Base-by-base conservation (phyloP, 2,888 invertebrate species). In the Lysandra bellargus region DNA sequence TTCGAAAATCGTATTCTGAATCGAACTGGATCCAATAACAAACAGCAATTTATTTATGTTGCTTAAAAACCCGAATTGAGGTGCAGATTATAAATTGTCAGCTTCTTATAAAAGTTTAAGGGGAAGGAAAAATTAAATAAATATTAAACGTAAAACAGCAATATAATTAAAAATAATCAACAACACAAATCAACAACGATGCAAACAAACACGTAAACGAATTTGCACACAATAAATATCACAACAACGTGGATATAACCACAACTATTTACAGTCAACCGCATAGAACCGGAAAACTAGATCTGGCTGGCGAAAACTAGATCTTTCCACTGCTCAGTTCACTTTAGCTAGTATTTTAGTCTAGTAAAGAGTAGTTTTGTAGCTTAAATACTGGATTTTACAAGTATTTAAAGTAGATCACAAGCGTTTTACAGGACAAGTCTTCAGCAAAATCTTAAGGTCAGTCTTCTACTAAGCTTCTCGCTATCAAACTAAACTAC, bases 211-310 rank as follows among this genome's bases (percentile, higher is more conserved):
- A 86, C 85, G 86, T 84, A 84, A 76, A 57, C 33, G 49, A 57
- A 76, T 85, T 80, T 83, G 85, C 91, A 93, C 91, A 91, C 92
- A 93, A 94, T 94, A 94, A 94, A 94, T 94, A 94, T 94, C 94
- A 94, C 94, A 94, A 91, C 81, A 33, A 84, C 86, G 87, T 86
- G 89, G 90, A 87, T 89, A 89, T 88, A 89, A 89, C 90, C 88
- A 90, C 88, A 82, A 84, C 44, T 91, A 92, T 92, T 89, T 93
- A 92, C 92, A 91, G 61, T 30, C 79, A 79, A 57, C 79, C 74
- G 40, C 33, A 84, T 83, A 86, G 87, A 88, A 78, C 80, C 78
- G 80, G 78, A 23, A 61, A 57, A 61, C 64, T 74, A 23, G 79
- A 61, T 33, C 60, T 79, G 44, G 60, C 79, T 57, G 80, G 80